Evolutionary conservation across 2,113 vertebrate species (phyloP), one percentile per base, ranked within the genome.

Genomic region (Rhinoderma darwinii): DNA sequence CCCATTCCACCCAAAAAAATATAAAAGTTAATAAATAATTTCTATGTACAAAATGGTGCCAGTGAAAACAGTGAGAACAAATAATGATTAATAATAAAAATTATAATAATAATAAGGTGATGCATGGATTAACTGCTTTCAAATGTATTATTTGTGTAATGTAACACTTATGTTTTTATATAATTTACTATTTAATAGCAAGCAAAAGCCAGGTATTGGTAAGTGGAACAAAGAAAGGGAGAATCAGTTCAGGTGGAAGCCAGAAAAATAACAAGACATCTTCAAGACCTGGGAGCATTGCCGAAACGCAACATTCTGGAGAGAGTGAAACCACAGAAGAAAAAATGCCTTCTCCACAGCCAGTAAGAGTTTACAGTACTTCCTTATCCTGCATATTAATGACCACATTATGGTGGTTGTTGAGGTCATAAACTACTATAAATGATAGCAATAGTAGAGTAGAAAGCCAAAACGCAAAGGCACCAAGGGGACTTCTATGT

Each of bases 221-320:
- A 54, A 51, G 18, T 20, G 78, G 4, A 86, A 43, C 39, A 86
- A 92, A 90, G 88, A 95, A 93, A 59, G 92, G 93, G 44, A 94
- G 89, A 90, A 90, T 83, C 41, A 11, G 51, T 81, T 2, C 5
- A 30, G 18, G 1, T 30, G 63, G 75, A 22, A 75, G 83, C 83
- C 90, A 90, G 86, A 94, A 90, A 83, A 79, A 83, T 12, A 86
- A 1, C n/a, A 93, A 90, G 79, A 0, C 14, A 39, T 86, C 87
- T 84, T 27, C n/a, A 61, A 92, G 89, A 87, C 5, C 43, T 70
- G 86, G 50, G 56, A 80, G 63, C 89, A 37, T 11, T 61, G 0
- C 0, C 4, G 68, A 76, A 37, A 30, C 25, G 35, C 73, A 84
- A 79, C 0, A 84, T 25, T 41, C 25, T 15, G 47, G 32, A 47